phyloP scores from a whole-genome alignment of 2,113 vertebrate species.

The Charadrius vociferus region DNA sequence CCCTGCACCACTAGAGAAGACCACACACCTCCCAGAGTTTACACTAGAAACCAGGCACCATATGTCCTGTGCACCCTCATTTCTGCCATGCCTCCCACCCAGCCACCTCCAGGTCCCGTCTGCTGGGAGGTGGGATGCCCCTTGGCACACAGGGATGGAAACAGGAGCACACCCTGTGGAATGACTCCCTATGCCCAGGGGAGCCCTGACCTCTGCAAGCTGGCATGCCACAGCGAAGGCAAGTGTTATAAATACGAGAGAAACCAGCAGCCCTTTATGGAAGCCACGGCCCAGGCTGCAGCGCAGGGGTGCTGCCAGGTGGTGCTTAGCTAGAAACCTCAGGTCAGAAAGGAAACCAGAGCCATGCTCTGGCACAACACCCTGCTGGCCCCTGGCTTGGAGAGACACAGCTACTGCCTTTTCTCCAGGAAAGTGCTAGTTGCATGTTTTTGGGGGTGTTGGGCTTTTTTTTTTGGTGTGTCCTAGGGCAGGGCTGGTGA shows the following conservation, averaged over 20 bases:
- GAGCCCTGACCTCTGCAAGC: conserved; percentile 1
- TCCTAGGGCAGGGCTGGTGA: not conserved
- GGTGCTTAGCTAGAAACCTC: not conserved
- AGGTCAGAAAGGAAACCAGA: not conserved
- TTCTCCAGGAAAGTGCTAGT: not conserved
- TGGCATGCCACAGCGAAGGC: accelerated
- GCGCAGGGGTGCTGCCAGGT: not conserved
- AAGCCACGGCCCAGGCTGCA: not conserved
- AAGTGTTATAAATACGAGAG: not conserved
- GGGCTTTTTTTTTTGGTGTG: not conserved
- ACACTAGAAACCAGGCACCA: accelerated
- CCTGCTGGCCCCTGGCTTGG: not conserved
- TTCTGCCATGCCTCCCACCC: not conserved
- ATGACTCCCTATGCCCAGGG: accelerated
- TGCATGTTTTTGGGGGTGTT: not conserved
- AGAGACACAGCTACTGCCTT: not conserved
- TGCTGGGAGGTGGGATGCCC: not conserved
- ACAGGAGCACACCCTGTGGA: not conserved
- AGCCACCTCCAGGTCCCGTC: not conserved
- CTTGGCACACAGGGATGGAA: not conserved
- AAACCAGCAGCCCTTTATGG: not conserved
- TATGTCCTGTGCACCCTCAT: not conserved
- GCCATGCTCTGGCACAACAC: not conserved
- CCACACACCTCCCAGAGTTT: not conserved
- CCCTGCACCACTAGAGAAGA: not conserved